Evolutionary conservation across 2,113 vertebrate species (phyloP), one percentile per base, ranked within the genome.

Genomic region (Istiophorus platypterus): DNA sequence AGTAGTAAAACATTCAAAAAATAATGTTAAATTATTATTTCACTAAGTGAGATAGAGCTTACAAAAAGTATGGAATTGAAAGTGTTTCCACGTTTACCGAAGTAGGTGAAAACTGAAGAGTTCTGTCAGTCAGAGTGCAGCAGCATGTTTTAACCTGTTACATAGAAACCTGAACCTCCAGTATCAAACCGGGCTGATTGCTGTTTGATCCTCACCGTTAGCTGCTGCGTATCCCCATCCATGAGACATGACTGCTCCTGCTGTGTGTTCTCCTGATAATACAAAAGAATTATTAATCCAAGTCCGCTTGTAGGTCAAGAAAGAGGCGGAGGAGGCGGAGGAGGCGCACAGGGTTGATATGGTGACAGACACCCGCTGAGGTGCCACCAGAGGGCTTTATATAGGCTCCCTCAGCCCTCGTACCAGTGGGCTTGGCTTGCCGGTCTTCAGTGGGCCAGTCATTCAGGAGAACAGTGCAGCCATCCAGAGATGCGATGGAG

Each of bases 141-240:
- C 42, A 49, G 41, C 56, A 27, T 31, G 57, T 31, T 31, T 59
- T 9, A 59, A 59, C 57, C 57, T 74, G 76, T 72, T 66, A 47
- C 34, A 26, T 22, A 22, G 12, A 41, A 26, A 67, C 14, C 49
- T 63, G 39, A 20, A 12, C 22, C 22, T 22, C 65, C 24, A 42
- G 45, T 7, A 52, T 34, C 18, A 58, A 13, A 41, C 0, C 34
- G 0, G 10, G 52, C 3, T 58, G 34, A n/a, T 63, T 27, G 17
- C 54, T 31, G 27, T 11, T 1, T n/a, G 31, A 13, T 31, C 34
- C 96, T 95, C 94, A 99, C 97, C 97, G 72, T 98, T 94, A 86
- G 91, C 63, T 3, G 95, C 78, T 61, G 93, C 95, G 89, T 99
- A 99, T 63, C 97, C 98, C 98, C 97, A 99, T 77, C 85, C 93